Percentiles rank a stretch among this genome's conserved stretches.
phyloP scores from a whole-genome alignment of 2,113 vertebrate species.

The Brachionichthys hirsutus region DNA sequence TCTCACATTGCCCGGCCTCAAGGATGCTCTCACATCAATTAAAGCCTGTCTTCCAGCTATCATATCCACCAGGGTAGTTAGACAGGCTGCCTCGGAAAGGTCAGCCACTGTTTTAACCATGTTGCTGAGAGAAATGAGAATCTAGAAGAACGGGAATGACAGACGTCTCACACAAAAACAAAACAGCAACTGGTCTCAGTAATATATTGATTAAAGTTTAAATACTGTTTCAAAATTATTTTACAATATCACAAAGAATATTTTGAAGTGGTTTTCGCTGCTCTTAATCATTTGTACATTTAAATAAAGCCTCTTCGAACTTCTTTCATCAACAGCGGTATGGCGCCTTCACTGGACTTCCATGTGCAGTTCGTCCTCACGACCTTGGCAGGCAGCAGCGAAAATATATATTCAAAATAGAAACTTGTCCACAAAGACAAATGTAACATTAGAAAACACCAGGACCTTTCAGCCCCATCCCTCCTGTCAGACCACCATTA shows the following conservation, averaged over 20 bases:
- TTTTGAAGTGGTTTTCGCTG: not conserved
- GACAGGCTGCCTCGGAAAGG: conserved; percentile 63
- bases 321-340: no score
- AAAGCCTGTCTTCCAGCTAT: conserved; percentile 58
- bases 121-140: conserved; percentile 29
- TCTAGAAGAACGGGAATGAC: not conserved
- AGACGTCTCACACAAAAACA: not conserved
- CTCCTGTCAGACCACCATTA: conserved; percentile 4
- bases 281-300: not conserved
- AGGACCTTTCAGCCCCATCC: conserved; percentile 1
- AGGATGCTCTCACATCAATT: conserved; percentile 63
- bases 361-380: not conserved
- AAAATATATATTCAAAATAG: no score
- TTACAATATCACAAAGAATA: not conserved
- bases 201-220: not conserved
- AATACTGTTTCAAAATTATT: not conserved
- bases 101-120: conserved; percentile 37
- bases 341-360: no score
- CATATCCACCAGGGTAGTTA: conserved; percentile 45
- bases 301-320: not conserved
- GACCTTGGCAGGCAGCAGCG: not conserved
- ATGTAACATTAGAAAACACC: no score
- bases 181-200: not conserved
- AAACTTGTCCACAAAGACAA: no score
- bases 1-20: conserved; percentile 33